A percentile compares a stretch with the other conserved stretches of the same genome.
These are phyloP conservation scores for Neolamprologus hecqui DNA, from an alignment of 2,113 vertebrate genomes.

Conservation along the genomic window DNA sequence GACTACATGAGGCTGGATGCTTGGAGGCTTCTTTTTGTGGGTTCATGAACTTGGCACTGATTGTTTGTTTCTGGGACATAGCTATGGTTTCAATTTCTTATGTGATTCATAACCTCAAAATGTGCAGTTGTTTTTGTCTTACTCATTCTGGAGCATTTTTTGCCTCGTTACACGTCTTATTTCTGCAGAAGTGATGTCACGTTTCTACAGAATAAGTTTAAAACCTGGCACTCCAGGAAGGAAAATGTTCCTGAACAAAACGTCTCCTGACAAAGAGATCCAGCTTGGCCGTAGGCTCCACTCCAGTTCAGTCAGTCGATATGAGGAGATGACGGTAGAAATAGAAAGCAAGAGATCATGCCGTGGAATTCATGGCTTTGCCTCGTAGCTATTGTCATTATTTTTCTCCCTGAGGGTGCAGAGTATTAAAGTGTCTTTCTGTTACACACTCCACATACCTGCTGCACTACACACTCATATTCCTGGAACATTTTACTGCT, in stretches of 20 bases:
- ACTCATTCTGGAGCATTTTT: neutral
- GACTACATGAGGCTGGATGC: neutral
- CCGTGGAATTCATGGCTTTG: neutral
- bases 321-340: neutral
- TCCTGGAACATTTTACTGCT: neutral
- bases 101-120: neutral
- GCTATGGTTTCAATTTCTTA: neutral
- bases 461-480: neutral
- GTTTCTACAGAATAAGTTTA: neutral
- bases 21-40: neutral
- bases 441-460: conserved; percentile 12
- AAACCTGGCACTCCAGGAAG: neutral
- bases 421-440: conserved; percentile 23
- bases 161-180: neutral
- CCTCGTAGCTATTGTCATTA: conserved; percentile 21
- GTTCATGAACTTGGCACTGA: neutral
- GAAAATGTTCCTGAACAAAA: conserved; percentile 21
- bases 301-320: conserved; percentile 20
- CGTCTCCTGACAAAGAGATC: conserved; percentile 14
- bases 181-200: conserved; percentile 23
- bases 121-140: neutral
- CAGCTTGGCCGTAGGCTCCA: conserved; percentile 8
- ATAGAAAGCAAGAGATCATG: neutral
- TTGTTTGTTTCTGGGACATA: neutral
- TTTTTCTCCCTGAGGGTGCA: conserved; percentile 14